Evolutionary conservation across 2,797 vertebrate genomes (phyloP).

Genomic region (Anguilla anguilla): DNA sequence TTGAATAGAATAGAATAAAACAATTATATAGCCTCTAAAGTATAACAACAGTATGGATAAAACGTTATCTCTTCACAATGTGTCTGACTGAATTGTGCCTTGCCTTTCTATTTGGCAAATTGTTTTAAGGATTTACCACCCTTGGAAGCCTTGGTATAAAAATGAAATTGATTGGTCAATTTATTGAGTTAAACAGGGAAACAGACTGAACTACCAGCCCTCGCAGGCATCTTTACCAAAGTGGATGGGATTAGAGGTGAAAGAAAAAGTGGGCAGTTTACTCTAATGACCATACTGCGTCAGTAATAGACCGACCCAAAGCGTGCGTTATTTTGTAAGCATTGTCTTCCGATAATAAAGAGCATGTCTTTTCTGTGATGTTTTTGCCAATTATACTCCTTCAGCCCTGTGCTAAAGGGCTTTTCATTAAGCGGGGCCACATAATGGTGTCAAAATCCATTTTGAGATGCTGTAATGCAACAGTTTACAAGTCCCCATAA

Average conservation of each 20-base stretch:
- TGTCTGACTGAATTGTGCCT: too few species aligned
- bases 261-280: conserved; percentile 50
- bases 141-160: neutral
- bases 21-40: too few species aligned
- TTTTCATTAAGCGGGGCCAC: conserved; percentile 67
- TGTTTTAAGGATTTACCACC: neutral
- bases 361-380: neutral
- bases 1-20: too few species aligned
- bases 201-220: neutral
- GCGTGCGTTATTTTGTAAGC: conserved; percentile 69
- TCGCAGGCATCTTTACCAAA: neutral
- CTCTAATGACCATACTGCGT: conserved; percentile 44
- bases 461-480: conserved; percentile 81
- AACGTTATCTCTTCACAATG: too few species aligned
- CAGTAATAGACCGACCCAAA: conserved; percentile 55
- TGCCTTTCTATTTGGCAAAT: neutral
- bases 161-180: neutral
- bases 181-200: neutral
- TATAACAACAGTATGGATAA: too few species aligned
- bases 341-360: conserved; percentile 60
- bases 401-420: conserved; percentile 69
- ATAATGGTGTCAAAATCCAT: conserved; percentile 79
- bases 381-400: conserved; percentile 63
- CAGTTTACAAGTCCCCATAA: conserved; percentile 78
- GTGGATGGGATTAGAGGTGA: neutral